Base-by-base conservation (phyloP, 2,797 vertebrate species). In the Hirundo rustica region DNA sequence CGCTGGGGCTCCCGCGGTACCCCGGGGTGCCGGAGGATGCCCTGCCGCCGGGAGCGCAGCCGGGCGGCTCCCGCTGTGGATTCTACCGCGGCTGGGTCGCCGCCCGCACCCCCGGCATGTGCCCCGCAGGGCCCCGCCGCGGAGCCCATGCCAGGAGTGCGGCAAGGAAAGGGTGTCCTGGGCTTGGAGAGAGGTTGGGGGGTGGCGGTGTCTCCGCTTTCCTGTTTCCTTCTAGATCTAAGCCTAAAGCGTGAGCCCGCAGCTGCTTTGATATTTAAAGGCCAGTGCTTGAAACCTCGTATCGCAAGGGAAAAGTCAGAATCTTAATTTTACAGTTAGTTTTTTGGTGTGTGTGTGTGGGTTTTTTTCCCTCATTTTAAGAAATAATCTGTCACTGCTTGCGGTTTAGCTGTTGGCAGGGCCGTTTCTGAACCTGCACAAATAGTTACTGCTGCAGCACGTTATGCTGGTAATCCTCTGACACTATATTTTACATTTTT, bases 1-100 rank as follows among this genome's bases (percentile, higher is more conserved):
- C 66, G 0, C 0, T 7, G 61, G 29, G 12, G 47, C 9, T 29
- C 2, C 25, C 27, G 5, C 36, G 11, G 23, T 48, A 4, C 6
- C 11, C 11, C 22, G 10, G 48, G 5, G 10, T 26, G 22, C 32
- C 1, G 62, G 66, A n/a, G 38, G 3, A 11, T 57, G 71, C 48
- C 44, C 26, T 9, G 42, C 23, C 32, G 10, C 34, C 57, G 32
- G 51, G 32, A 13, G 4, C 1, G 79, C 48, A 13, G 60, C 57
- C 36, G 14, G 13, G 32, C 10, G 11, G 48, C 48, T 61, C 16
- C 34, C 22, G 48, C 62, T 12, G 34, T 2, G 70, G 27, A 1
- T 32, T 40, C 34, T 7, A 16, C 21, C 5, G 54, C 15, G 54
- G 34, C 21, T 14, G 48, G 48, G 34, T 12, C 70, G 42, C 34